These are phyloP conservation scores for Drosophila persimilis DNA, from an alignment of 1,140 invertebrate species.

Conservation along the genomic window DNA sequence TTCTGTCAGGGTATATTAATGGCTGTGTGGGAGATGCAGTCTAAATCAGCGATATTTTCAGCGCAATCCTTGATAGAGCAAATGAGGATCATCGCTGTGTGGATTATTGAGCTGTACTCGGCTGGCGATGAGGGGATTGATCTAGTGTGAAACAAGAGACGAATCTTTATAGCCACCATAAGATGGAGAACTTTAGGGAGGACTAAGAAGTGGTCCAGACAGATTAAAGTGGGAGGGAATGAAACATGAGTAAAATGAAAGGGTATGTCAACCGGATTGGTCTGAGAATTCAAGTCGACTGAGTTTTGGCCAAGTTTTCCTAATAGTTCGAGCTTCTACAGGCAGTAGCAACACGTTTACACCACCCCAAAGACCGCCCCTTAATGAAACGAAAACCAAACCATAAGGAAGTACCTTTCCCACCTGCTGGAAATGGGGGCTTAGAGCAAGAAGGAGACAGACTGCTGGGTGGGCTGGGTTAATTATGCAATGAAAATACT, in stretches of 20 bases:
- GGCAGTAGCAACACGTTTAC: too few species aligned
- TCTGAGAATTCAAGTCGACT: too few species aligned
- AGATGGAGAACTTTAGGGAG: constrained; percentile 14
- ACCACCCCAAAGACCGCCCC: background rate
- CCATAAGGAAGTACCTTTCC: background rate
- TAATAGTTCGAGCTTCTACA: too few species aligned
- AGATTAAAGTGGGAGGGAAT: background rate
- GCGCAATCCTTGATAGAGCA: constrained; percentile 40
- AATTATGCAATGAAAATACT: constrained; percentile 79
- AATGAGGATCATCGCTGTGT: constrained; percentile 34
- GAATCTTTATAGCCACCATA: constrained; percentile 34
- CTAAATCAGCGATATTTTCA: constrained; percentile 44
- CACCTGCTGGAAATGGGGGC: constrained; percentile 7
- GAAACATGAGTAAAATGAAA: background rate
- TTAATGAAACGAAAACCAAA: background rate
- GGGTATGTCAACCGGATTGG: too few species aligned
- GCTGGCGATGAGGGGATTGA: background rate
- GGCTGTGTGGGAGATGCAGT: constrained; percentile 43
- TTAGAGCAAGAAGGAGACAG: background rate
- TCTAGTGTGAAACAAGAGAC: constrained; percentile 34
- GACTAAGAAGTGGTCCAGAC: background rate
- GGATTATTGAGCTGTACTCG: constrained; percentile 39
- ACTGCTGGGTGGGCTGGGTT: constrained; percentile 39
- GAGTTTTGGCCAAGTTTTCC: too few species aligned
- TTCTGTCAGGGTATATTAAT: constrained; percentile 27